Evolutionary conservation across 2,888 invertebrate species (phyloP), one percentile per base, ranked within the genome.

Genomic region (Cacoxenus indagator): DNA sequence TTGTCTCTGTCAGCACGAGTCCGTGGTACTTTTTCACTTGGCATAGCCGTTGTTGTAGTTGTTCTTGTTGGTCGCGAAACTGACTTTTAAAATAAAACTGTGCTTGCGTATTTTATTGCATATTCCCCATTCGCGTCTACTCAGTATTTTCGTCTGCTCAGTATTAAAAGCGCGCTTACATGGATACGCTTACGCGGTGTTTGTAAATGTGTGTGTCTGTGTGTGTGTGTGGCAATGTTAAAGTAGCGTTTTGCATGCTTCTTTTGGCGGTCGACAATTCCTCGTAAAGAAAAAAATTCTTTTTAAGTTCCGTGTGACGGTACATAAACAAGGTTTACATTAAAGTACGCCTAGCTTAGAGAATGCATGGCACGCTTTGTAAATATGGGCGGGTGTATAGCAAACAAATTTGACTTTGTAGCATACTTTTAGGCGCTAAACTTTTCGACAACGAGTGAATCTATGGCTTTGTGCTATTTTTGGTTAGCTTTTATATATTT

Each of bases 101-200:
- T 73, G 71, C 64, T 69, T 72, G 71, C 72, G 73, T 82, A 77
- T 81, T 84, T 84, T 84, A 82, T 84, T 82, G 81, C 84, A 81
- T 74, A 84, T 79, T 83, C 84, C 81, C 82, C 73, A 77, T 75
- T 83, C 77, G 81, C 81, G 78, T 75, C 75, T 78, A 74, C 70
- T n/a, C n/a, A n/a, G 67, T 68, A 74, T 66, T 67, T 68, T 65
- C 64, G 55, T 22, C n/a, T 29, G n/a, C 22, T 4, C 24, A 26
- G 26, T 43, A 31, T 26, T 29, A n/a, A 11, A 29, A 8, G 26
- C 57, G 37, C 2, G 37, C n/a, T 29, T 9, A 17, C 57, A 27
- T 29, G 26, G 45, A 51, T 22, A 1, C 24, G 29, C n/a, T 19
- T 37, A 37, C 14, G 14, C 37, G 8, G 4, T 14, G 8, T 2